Percentiles rank a stretch among this genome's conserved stretches.
Conservation (phyloP, 2,113 vertebrate species). For the Boleophthalmus pectinirostris region DNA sequence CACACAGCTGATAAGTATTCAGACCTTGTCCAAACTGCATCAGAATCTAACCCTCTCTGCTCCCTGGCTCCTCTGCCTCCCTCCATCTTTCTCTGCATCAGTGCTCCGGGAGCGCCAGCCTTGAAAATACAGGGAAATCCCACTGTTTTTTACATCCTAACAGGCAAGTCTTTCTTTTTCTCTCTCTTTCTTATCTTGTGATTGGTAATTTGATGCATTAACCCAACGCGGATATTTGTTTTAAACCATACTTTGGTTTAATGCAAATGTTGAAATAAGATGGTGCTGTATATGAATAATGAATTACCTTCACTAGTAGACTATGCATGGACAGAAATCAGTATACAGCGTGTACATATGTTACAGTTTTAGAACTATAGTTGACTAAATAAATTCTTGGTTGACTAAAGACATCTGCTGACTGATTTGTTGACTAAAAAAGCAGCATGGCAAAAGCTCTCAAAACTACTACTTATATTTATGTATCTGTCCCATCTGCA, state of each 20-base stretch:
- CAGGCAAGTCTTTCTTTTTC: conserved; percentile 21
- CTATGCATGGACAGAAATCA: background rate
- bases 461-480: too few relatives aligned
- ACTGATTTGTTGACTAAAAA: too few relatives aligned
- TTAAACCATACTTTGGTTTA: background rate
- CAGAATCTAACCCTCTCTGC: conserved; percentile 35
- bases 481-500: too few relatives aligned
- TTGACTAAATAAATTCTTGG: too few relatives aligned
- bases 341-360: background rate
- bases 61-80: conserved; percentile 4
- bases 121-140: conserved; percentile 32
- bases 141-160: conserved; percentile 1
- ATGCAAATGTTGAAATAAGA: background rate
- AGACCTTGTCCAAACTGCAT: conserved; percentile 71
- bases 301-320: conserved; percentile 1
- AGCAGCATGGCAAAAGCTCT: too few relatives aligned
- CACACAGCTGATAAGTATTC: conserved; percentile 68
- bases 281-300: conserved; percentile 1
- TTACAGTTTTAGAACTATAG: background rate
- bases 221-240: background rate
- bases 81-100: conserved; percentile 28
- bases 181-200: background rate
- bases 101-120: conserved; percentile 30
- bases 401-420: too few relatives aligned
- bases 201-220: background rate